phyloP scores from a whole-genome alignment of 2,888 invertebrate genomes.

The Gryllus longicercus region DNA sequence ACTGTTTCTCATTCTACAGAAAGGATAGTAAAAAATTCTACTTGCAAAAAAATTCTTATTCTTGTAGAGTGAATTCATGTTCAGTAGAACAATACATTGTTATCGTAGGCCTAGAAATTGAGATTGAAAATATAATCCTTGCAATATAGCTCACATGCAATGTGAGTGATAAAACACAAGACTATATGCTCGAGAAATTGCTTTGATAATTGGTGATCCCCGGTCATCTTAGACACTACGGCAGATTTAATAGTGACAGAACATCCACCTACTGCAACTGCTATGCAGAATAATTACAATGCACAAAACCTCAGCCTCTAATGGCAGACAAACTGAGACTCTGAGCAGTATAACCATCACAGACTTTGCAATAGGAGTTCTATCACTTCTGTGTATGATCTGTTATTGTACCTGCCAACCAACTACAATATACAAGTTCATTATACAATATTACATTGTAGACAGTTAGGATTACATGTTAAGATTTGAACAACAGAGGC shows the following conservation, averaged over 20 bases:
- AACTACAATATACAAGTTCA: background rate
- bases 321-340: background rate
- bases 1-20: too few relatives aligned
- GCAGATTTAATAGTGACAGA: too few relatives aligned
- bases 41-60: too few relatives aligned
- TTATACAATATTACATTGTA: background rate
- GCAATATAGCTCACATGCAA: background rate
- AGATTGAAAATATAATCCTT: background rate
- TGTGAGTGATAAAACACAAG: too few relatives aligned
- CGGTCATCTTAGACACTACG: background rate
- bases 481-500: background rate
- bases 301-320: too few relatives aligned
- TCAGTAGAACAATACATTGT: too few relatives aligned
- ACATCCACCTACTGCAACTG: too few relatives aligned
- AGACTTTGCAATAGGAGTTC: background rate
- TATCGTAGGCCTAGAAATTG: too few relatives aligned
- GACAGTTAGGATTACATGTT: background rate
- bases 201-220: background rate
- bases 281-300: too few relatives aligned
- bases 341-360: background rate
- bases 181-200: background rate
- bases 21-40: too few relatives aligned
- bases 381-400: background rate
- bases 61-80: too few relatives aligned
- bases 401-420: background rate